Percentiles rank a stretch among this genome's conserved stretches.
Conservation (phyloP, 2,113 vertebrate genomes). For the Pollimyrus isidori region DNA sequence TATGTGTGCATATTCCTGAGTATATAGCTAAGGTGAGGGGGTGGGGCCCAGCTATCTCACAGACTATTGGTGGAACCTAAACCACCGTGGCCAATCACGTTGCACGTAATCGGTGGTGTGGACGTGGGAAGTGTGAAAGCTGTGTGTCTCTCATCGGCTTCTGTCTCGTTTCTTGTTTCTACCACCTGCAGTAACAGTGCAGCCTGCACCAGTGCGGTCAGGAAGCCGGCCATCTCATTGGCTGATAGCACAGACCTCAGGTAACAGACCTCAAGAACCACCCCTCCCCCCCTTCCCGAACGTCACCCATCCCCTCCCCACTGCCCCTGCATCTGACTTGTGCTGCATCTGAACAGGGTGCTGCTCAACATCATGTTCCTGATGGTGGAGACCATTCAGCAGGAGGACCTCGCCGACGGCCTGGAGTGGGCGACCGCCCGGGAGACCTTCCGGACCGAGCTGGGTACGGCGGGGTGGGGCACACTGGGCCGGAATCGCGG, state of each 20-base stretch:
- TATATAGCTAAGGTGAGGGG: background rate
- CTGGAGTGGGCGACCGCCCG: slow-evolving; percentile 80
- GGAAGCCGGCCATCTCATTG: slow-evolving; percentile 94
- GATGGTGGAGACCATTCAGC: slow-evolving; percentile 86
- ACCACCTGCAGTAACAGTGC: slow-evolving; percentile 77
- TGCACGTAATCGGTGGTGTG: background rate
- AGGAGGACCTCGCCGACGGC: slow-evolving; percentile 79
- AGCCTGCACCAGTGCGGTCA: slow-evolving; percentile 89
- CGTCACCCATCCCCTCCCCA: background rate
- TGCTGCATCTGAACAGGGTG: slow-evolving; percentile 57
- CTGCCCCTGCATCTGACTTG: background rate
- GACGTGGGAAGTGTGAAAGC: background rate
- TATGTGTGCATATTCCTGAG: background rate
- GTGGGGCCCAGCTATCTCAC: background rate
- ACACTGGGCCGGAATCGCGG: background rate
- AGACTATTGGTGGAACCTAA: background rate
- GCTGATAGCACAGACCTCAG: slow-evolving; percentile 95
- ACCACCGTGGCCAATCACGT: background rate
- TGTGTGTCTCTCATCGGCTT: background rate
- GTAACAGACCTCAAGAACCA: slow-evolving; percentile 37
- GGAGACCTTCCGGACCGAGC: slow-evolving; percentile 85
- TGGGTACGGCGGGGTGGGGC: slow-evolving; percentile 59
- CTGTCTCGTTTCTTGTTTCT: background rate
- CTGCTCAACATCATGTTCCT: slow-evolving; percentile 97
- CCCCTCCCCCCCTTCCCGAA: background rate